phyloP scores from a whole-genome alignment of 2,797 vertebrate species.

The Eleutherodactylus coqui region DNA sequence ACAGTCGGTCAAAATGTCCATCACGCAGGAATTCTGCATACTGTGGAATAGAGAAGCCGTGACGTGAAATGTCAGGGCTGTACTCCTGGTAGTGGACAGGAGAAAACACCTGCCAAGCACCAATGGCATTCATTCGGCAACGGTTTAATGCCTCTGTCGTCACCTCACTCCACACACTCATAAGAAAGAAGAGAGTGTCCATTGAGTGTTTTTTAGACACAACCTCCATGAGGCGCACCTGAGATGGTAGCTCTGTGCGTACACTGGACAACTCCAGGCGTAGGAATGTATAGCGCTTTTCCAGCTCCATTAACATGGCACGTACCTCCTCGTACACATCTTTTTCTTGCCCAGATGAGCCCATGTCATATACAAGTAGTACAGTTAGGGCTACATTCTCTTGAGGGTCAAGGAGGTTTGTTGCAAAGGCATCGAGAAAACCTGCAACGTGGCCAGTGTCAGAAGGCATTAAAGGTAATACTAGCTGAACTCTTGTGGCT shows the following conservation, averaged over 20 bases:
- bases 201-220: conserved; percentile 97
- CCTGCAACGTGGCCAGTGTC: conserved; percentile 84
- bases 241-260: conserved; percentile 91
- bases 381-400: conserved; percentile 92
- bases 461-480: conserved; percentile 86
- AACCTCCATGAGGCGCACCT: conserved; percentile 96
- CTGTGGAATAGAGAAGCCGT: conserved; percentile 77
- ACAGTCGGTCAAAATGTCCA: conserved; percentile 91
- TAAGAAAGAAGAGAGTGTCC: conserved; percentile 91
- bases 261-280: conserved; percentile 96
- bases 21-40: conserved; percentile 80
- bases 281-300: conserved; percentile 87
- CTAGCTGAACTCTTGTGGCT: conserved; percentile 91
- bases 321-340: conserved; percentile 91
- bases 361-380: conserved; percentile 90
- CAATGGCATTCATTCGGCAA: conserved; percentile 97
- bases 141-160: conserved; percentile 91
- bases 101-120: conserved; percentile 97
- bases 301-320: conserved; percentile 87
- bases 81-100: conserved; percentile 97
- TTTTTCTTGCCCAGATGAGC: conserved; percentile 82
- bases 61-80: conserved; percentile 84
- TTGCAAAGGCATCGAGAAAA: conserved; percentile 93
- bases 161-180: conserved; percentile 90
- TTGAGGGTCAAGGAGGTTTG: conserved; percentile 87